Conservation (phyloP, 1,140 invertebrate genomes). For the Daktulosphaira vitifoliae region DNA sequence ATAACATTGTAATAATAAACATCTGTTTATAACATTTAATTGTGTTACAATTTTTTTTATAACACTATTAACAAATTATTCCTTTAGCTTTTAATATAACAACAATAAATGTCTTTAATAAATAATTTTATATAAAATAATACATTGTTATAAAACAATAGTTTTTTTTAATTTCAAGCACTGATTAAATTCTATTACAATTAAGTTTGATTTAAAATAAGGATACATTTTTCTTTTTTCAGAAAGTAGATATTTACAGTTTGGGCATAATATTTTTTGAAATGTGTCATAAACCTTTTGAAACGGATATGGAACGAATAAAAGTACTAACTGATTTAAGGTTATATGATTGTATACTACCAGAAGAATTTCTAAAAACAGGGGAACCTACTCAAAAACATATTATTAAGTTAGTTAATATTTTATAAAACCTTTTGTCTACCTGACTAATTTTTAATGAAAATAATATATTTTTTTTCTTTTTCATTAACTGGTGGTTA, state of each 20-base stretch:
- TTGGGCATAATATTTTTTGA: conserved; percentile 88
- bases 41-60: too few species aligned
- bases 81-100: too few species aligned
- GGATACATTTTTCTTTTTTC: conserved; percentile 38
- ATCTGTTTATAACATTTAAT: too few species aligned
- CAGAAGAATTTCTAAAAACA: conserved; percentile 51
- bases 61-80: too few species aligned
- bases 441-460: too few species aligned
- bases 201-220: neutral
- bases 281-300: conserved; percentile 79
- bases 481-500: conserved; percentile 54
- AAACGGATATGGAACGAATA: conserved; percentile 81
- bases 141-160: too few species aligned
- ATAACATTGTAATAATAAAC: too few species aligned
- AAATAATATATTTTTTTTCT: neutral
- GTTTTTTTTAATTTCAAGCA: too few species aligned
- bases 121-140: too few species aligned
- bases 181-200: too few species aligned
- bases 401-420: conserved; percentile 44
- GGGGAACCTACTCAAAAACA: conserved; percentile 45
- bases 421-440: neutral
- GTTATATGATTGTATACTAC: conserved; percentile 56
- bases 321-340: conserved; percentile 64
- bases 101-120: too few species aligned
- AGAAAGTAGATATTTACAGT: conserved; percentile 93